Percentiles rank a stretch among this genome's conserved stretches.
Conservation (phyloP, 2,888 invertebrate species). For the Amblyjoppa fuscipennis region DNA sequence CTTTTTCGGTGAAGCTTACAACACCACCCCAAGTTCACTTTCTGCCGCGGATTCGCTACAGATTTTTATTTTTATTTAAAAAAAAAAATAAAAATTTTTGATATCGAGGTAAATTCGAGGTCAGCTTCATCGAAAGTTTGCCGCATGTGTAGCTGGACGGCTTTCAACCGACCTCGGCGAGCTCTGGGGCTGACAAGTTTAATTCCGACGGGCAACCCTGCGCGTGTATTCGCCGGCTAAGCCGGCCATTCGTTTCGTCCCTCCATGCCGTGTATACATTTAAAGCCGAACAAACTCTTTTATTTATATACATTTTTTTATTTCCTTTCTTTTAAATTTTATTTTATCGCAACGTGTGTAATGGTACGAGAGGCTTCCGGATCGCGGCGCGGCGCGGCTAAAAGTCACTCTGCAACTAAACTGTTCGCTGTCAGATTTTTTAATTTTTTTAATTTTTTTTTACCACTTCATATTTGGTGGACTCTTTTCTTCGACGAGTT, state of each 20-base stretch:
- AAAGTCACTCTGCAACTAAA: neutral
- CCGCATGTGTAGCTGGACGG: neutral
- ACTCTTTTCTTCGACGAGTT: neutral
- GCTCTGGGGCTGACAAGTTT: slow-evolving; percentile 24
- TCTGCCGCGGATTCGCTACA: neutral
- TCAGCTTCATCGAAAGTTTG: neutral
- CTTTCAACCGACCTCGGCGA: neutral
- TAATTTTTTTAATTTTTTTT: no score
- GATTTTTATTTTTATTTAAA: neutral
- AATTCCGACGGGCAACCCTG: slow-evolving; percentile 20
- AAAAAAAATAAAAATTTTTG: no score
- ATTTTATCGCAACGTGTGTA: no score
- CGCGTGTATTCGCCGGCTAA: neutral
- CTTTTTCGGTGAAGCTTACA: neutral
- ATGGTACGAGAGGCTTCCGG: no score
- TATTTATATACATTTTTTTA: neutral
- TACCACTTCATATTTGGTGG: neutral
- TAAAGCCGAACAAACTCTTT: no score
- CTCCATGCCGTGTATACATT: neutral
- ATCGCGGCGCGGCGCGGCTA: no score
- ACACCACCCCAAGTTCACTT: neutral
- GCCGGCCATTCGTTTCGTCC: slow-evolving; percentile 7
- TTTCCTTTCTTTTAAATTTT: neutral
- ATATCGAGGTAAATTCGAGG: neutral
- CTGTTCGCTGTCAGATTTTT: neutral